Percentiles rank a stretch among this genome's conserved stretches.
phyloP scores from a whole-genome alignment of 2,888 invertebrate species.

The Scaptomyza polygonia region DNA sequence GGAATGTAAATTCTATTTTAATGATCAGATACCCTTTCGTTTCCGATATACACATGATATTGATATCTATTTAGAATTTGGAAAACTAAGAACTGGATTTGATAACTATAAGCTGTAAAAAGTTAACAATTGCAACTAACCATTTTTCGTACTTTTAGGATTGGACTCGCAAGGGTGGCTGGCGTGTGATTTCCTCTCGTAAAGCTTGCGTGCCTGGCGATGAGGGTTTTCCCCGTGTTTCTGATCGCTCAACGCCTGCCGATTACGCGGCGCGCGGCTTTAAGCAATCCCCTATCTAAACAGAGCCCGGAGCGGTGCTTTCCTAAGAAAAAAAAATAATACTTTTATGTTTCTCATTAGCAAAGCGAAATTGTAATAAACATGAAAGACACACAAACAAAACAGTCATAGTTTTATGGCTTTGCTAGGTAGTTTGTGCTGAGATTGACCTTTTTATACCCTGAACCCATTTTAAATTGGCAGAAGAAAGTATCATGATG shows the following conservation, averaged over 20 bases:
- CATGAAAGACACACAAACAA: conserved; percentile 48
- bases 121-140: background rate
- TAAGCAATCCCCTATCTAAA: conserved; percentile 85
- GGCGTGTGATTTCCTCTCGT: conserved; percentile 87
- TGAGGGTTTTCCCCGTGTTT: conserved; percentile 87
- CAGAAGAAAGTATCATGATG: too few relatives aligned
- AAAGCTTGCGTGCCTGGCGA: conserved; percentile 88
- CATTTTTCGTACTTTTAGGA: conserved; percentile 85
- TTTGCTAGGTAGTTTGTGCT: conserved; percentile 52
- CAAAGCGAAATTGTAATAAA: conserved; percentile 63
- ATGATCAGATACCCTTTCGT: too few relatives aligned
- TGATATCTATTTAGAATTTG: too few relatives aligned
- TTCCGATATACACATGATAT: too few relatives aligned
- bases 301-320: conserved; percentile 11
- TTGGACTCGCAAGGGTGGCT: conserved; percentile 91
- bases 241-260: conserved; percentile 86
- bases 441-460: conserved; percentile 26
- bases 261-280: conserved; percentile 91
- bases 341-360: conserved; percentile 50
- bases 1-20: too few relatives aligned
- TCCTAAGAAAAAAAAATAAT: conserved; percentile 44
- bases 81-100: too few relatives aligned
- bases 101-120: too few relatives aligned
- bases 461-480: background rate
- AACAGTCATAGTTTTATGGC: conserved; percentile 26